These are phyloP conservation scores for Psittacula cyanocephala DNA, from an alignment of 2,113 vertebrate genomes.

Conservation along the genomic window DNA sequence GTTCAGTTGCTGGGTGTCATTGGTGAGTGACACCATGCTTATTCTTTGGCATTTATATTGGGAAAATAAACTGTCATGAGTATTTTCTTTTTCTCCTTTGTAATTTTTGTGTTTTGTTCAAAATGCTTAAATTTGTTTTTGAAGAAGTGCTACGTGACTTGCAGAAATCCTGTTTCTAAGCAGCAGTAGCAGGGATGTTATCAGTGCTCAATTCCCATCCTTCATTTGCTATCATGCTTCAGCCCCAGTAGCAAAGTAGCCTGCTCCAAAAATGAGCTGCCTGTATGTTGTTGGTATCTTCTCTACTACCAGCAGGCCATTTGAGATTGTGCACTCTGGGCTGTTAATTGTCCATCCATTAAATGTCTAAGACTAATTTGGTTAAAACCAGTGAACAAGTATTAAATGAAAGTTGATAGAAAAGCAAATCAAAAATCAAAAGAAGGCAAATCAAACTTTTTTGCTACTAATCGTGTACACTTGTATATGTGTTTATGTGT, in stretches of 20 bases:
- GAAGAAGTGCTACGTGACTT: background rate
- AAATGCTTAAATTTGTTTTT: background rate
- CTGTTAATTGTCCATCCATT: background rate
- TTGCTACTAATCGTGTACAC: background rate
- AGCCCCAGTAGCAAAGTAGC: background rate
- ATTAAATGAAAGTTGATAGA: background rate
- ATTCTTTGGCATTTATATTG: background rate
- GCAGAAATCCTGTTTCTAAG: background rate
- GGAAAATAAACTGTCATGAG: background rate
- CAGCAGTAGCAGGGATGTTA: background rate
- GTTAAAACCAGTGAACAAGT: background rate
- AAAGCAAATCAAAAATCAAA: too few relatives aligned
- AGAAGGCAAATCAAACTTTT: background rate
- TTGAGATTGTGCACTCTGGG: background rate
- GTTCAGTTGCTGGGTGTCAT: background rate
- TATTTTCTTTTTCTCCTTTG: background rate
- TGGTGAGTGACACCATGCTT: background rate
- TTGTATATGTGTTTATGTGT: background rate
- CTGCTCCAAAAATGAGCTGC: background rate
- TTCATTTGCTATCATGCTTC: background rate
- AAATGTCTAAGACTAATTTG: background rate
- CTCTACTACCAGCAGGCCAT: background rate
- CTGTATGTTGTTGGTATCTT: background rate
- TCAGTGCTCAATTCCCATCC: background rate
- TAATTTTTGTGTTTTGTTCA: background rate